Evolutionary conservation across 2,797 vertebrate genomes (phyloP), one percentile per base, ranked within the genome.

Genomic region (Diplodus sargus): DNA sequence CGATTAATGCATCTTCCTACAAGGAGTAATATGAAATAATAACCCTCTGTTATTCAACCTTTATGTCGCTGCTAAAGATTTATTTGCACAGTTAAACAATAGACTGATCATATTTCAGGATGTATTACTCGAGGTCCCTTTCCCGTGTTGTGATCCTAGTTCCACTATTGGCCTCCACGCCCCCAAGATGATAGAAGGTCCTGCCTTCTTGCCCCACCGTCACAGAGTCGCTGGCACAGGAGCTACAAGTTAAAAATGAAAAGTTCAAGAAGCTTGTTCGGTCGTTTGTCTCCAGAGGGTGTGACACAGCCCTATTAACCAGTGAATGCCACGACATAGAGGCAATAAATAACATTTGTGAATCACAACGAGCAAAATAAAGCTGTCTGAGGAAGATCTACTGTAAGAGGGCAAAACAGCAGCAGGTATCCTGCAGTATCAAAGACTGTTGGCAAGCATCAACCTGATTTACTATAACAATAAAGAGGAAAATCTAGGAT

Each of bases 401-500:
- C 34, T n/a, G 52, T 52, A 5, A 53, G 49, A 61, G 3, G 13
- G 18, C 15, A n/a, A 54, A 59, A 23, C 65, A 63, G 53, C 69
- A 67, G 57, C 48, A 76, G 45, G n/a, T 52, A 48, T 10, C 3
- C 10, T 61, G 15, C 49, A 69, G 34, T 75, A 60, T 52, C 14
- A 70, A 42, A 57, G 25, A 43, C 30, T 47, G 11, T 14, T 66
- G n/a, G 30, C 16, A 15, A 22, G 22, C 20, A 61, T 51, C 4
- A 47, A 59, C 54, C 57, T 83, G 58, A 76, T 78, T 79, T 62
- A 76, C 16, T 7, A 59, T 45, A 20, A 52, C 30, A 76, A 71
- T 74, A 76, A 70, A 78, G 4, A 73, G n/a, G n/a, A 48, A 4
- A 34, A 7, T 56, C 42, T n/a, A 39, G 61, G 45, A 53, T 65